A percentile compares a stretch with the other conserved stretches of the same genome.
Evolutionary conservation across 2,113 vertebrate genomes (phyloP).

Genomic region (Morphnarchus princeps): DNA sequence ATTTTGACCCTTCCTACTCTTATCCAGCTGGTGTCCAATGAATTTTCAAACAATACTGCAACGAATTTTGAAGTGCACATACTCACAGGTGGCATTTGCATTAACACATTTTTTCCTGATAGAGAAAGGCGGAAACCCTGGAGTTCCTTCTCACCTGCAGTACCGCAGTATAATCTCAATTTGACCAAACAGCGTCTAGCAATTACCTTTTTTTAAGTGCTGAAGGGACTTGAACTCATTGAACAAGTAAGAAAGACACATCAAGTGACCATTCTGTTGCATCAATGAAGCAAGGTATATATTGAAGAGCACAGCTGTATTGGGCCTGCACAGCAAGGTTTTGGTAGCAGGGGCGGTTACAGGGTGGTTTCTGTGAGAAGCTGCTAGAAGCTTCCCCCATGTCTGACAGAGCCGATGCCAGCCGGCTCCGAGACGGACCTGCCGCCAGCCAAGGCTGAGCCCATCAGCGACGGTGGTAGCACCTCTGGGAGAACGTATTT

Average conservation of each 20-base stretch:
- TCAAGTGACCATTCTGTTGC: fast-evolving
- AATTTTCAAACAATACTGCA: not conserved
- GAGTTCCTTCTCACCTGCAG: not conserved
- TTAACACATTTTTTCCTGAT: not conserved
- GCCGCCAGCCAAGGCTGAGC: too few relatives aligned
- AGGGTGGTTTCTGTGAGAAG: too few relatives aligned
- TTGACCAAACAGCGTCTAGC: fast-evolving
- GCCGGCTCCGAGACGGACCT: too few relatives aligned
- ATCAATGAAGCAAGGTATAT: fast-evolving
- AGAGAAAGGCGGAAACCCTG: not conserved
- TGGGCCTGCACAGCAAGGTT: too few relatives aligned
- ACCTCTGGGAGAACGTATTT: too few relatives aligned
- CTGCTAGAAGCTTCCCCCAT: too few relatives aligned
- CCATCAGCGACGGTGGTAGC: too few relatives aligned
- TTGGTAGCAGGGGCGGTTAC: too few relatives aligned
- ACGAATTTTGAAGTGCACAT: not conserved
- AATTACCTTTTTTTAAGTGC: not conserved
- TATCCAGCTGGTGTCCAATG: not conserved
- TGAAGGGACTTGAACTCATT: not conserved
- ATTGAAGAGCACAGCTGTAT: not conserved
- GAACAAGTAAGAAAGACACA: not conserved
- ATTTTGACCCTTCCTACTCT: not conserved
- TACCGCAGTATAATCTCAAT: fast-evolving
- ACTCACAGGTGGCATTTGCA: too few relatives aligned
- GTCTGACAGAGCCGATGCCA: too few relatives aligned